A percentile compares a stretch with the other conserved stretches of the same genome.
These are phyloP conservation scores for Mesocentrotus franciscanus DNA, from an alignment of 53 echinoderm and acorn worm species.

Conservation along the genomic window DNA sequence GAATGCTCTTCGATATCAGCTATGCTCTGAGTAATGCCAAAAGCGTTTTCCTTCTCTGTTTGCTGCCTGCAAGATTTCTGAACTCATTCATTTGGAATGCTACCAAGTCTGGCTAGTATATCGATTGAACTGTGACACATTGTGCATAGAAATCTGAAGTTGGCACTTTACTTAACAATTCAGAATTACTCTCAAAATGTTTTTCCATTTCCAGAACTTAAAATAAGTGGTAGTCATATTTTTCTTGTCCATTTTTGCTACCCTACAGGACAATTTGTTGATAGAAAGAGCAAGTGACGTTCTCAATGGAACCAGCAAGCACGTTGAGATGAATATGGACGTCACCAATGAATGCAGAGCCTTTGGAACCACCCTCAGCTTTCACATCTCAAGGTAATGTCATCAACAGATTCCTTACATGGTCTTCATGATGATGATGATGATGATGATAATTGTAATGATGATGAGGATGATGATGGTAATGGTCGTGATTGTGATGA, in stretches of 20 bases:
- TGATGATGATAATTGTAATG: slow-evolving; percentile 30
- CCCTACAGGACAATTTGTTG: slow-evolving; percentile 57
- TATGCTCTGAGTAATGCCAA: too few species aligned
- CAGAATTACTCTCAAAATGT: not conserved
- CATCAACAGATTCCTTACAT: not conserved
- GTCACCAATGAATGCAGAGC: slow-evolving; percentile 84
- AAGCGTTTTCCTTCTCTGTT: too few species aligned
- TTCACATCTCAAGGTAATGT: slow-evolving; percentile 87
- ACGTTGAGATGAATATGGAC: slow-evolving; percentile 73
- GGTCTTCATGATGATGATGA: slow-evolving; percentile 47
- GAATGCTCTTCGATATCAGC: too few species aligned
- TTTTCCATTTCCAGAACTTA: not conserved
- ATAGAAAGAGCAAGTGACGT: slow-evolving; percentile 81
- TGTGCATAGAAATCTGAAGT: too few species aligned
- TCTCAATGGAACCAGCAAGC: slow-evolving; percentile 79
- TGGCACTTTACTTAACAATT: not conserved
- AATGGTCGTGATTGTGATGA: slow-evolving; percentile 1
- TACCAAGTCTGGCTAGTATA: too few species aligned
- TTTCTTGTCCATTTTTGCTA: not conserved
- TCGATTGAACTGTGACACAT: too few species aligned
- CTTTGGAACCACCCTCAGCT: slow-evolving; percentile 96
- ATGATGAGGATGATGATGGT: slow-evolving; percentile 26
- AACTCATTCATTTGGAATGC: too few species aligned
- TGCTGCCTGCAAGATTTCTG: too few species aligned
- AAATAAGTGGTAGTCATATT: not conserved